phyloP scores from a whole-genome alignment of 2,113 vertebrate genomes.

The Gila orcuttii region DNA sequence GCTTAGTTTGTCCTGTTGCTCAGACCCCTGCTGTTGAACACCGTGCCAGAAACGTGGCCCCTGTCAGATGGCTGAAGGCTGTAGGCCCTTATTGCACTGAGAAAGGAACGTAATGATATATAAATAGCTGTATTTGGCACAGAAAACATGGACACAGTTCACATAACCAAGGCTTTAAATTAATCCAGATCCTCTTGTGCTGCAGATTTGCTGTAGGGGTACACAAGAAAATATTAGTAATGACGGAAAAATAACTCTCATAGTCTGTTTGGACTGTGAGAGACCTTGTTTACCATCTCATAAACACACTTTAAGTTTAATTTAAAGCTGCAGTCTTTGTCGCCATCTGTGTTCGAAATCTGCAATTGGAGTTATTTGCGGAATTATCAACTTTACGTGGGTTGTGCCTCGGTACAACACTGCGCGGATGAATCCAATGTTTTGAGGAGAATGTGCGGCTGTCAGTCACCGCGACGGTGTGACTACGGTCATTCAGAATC shows the following conservation, averaged over 20 bases:
- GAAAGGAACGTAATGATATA: neutral
- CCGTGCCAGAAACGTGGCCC: neutral
- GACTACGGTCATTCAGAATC: too few relatives aligned
- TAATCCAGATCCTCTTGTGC: neutral
- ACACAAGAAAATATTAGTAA: neutral
- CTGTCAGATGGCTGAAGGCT: conserved; percentile 12
- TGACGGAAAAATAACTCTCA: neutral
- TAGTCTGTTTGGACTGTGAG: neutral
- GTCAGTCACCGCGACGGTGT: too few relatives aligned
- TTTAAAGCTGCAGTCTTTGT: too few relatives aligned
- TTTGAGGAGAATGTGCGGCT: too few relatives aligned
- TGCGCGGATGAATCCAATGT: too few relatives aligned
- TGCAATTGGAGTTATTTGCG: too few relatives aligned
- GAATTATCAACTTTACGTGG: too few relatives aligned
- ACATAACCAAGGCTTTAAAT: neutral
- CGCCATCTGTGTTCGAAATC: too few relatives aligned
- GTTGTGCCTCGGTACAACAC: too few relatives aligned
- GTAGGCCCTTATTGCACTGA: conserved; percentile 20
- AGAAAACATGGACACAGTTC: too few relatives aligned
- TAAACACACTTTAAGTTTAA: neutral
- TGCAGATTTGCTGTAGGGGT: neutral
- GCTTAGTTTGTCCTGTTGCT: conserved; percentile 17
- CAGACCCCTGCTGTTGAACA: neutral
- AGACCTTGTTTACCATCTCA: neutral
- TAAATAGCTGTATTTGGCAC: conserved; percentile 1